Evolutionary conservation across 2,113 vertebrate genomes (phyloP), one percentile per base, ranked within the genome.

Genomic region (Amphilophus citrinellus): DNA sequence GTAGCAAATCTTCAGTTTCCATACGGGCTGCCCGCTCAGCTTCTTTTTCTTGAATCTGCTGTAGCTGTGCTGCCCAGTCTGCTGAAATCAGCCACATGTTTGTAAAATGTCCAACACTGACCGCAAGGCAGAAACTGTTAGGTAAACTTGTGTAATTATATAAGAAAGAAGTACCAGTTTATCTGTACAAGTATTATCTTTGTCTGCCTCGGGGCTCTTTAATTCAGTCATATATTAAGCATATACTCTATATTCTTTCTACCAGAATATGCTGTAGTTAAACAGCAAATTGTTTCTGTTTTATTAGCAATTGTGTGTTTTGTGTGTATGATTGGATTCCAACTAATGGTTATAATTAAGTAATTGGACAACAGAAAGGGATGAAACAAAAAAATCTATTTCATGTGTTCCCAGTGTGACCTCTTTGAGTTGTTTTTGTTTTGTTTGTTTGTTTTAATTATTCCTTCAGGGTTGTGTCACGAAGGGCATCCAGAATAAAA

Each of bases 151-250:
- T 1, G 59, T 37, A n/a, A 10, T 62, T 10, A 30, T 27, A 30
- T 50, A 79, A 42, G 39, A 62, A 30, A 10, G 32, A 66, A 88
- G 71, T 80, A 83, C 17, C 50, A 39, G 9, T 44, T 77, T 8
- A 47, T 79, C 20, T 66, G 20, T 68, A 14, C 37, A 30, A 15
- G 35, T 22, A 7, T 35, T 7, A 18, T 65, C 30, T 80, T 30
- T 66, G 39, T 68, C 30, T 56, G 30, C 44, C 15, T 30, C 24
- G 50, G 66, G 44, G 66, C 24, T 50, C 42, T 30, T 50, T 50
- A 68, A 22, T 24, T 30, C 22, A 24, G 53, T 59, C 1, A 58
- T 22, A 44, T 13, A 57, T 13, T 77, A n/a, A 35, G 4, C 39
- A 10, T 53, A 53, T 20, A 73, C 30, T 42, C 44, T 62, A 53